Base-by-base conservation (phyloP, 2,888 invertebrate genomes). In the Chloroclystis v-ata region DNA sequence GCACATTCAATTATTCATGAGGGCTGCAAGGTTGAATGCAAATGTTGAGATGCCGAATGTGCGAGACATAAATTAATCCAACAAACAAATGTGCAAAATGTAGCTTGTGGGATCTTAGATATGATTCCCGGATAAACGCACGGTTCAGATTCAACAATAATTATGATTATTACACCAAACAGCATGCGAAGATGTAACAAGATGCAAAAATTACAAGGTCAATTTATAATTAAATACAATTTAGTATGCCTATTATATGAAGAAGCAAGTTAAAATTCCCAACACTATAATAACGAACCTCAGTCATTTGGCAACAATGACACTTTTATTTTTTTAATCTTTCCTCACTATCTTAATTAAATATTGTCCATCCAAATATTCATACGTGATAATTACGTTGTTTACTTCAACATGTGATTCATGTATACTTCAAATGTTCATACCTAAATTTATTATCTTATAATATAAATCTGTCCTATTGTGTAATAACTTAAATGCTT, bases 11-110 rank as follows among this genome's bases (percentile, higher is more conserved):
- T 67, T 66, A 73, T 75, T 71, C 70, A 71, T 69, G 67, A 66
- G 55, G 58, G 57, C 62, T 54, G 55, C 72, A 78, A 79, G 78
- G 78, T 65, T 72, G 57, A 60, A 69, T 73, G 72, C 69, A 74
- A 75, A 78, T 75, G 66, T 61, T 56, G 40, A 55, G 50, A 57
- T 59, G 59, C 47, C 43, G 41, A 52, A 46, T 52, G n/a, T 38
- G 59, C 49, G 49, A 52, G 40, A 50, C 49, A 43, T 39, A 48
- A 14, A 9, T 33, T n/a, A 33, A 9, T 33, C 3, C 20, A 20
- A 20, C 5, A 5, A 20, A 20, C 32, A 14, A n/a, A n/a, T 2
- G 14, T n/a, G n/a, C n/a, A 12, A 8, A 29, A 45, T 44, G 51
- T 51, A 61, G 54, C 59, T 45, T 26, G 41, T 58, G 44, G 48